Conservation (phyloP, 2,797 vertebrate genomes). For the Cyclura pinguis region DNA sequence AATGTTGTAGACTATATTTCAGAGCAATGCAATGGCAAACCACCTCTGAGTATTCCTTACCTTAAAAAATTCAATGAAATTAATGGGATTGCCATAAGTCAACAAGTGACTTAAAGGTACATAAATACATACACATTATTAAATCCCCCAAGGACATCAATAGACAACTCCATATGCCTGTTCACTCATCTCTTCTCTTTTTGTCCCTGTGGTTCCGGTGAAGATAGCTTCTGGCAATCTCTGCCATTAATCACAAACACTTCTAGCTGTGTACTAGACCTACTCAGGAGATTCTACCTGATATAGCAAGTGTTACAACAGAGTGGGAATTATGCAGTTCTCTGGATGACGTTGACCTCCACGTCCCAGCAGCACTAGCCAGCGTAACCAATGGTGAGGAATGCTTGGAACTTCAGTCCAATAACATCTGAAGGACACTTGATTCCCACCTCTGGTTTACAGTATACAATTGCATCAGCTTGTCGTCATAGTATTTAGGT, state of each 20-base stretch:
- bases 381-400: too few relatives aligned
- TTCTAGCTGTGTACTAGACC: background rate
- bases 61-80: too few relatives aligned
- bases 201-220: background rate
- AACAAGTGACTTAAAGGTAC: too few relatives aligned
- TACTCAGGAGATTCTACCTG: background rate
- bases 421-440: too few relatives aligned
- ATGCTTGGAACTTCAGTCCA: too few relatives aligned
- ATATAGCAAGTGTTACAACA: background rate
- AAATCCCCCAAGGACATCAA: background rate
- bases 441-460: background rate
- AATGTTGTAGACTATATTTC: too few relatives aligned
- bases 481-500: conserved; percentile 5
- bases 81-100: too few relatives aligned
- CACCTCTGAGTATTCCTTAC: too few relatives aligned
- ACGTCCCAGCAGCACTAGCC: too few relatives aligned
- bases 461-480: background rate
- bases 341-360: too few relatives aligned
- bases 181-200: background rate
- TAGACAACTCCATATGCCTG: background rate
- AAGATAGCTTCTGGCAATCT: background rate
- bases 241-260: background rate
- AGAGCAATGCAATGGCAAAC: too few relatives aligned
- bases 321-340: too few relatives aligned
- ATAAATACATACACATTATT: background rate